Conservation (phyloP, 2,888 invertebrate species). For the Xanthorhoe spadicearia region DNA sequence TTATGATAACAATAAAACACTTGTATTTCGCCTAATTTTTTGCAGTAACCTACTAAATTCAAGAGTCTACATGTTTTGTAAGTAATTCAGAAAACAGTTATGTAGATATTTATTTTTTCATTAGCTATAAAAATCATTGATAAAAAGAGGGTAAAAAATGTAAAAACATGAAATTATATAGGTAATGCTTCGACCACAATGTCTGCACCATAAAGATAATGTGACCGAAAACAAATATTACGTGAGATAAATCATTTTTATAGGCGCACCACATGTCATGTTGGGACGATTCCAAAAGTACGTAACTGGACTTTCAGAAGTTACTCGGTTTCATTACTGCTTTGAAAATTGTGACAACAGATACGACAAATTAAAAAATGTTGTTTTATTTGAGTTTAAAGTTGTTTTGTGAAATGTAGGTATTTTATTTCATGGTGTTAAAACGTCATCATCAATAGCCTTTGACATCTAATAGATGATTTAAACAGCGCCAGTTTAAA, state of each 20-base stretch:
- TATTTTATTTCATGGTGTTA: too few relatives aligned
- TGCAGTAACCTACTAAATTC: too few relatives aligned
- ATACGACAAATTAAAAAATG: not conserved
- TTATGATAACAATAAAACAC: too few relatives aligned
- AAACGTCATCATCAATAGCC: too few relatives aligned
- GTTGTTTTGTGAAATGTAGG: too few relatives aligned
- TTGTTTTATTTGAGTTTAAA: not conserved
- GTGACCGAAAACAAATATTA: slow-evolving; percentile 51
- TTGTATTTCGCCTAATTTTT: too few relatives aligned
- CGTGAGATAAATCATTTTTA: slow-evolving; percentile 54
- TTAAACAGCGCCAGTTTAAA: too few relatives aligned
- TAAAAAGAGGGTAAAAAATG: slow-evolving; percentile 7
- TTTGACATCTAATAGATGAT: too few relatives aligned
- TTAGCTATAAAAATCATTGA: too few relatives aligned
- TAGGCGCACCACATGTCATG: slow-evolving; percentile 47
- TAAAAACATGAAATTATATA: slow-evolving; percentile 15
- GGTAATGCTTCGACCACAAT: slow-evolving; percentile 18
- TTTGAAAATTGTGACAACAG: not conserved
- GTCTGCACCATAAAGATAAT: slow-evolving; percentile 42
- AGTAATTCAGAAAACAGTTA: too few relatives aligned
- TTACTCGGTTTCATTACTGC: slow-evolving; percentile 23
- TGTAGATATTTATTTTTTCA: too few relatives aligned
- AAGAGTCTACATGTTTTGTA: too few relatives aligned
- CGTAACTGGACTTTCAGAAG: slow-evolving; percentile 24
- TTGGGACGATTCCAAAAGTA: slow-evolving; percentile 41